These are phyloP conservation scores for Crocodylus rhombifer DNA, from an alignment of 2,797 vertebrate species.

Conservation along the genomic window DNA sequence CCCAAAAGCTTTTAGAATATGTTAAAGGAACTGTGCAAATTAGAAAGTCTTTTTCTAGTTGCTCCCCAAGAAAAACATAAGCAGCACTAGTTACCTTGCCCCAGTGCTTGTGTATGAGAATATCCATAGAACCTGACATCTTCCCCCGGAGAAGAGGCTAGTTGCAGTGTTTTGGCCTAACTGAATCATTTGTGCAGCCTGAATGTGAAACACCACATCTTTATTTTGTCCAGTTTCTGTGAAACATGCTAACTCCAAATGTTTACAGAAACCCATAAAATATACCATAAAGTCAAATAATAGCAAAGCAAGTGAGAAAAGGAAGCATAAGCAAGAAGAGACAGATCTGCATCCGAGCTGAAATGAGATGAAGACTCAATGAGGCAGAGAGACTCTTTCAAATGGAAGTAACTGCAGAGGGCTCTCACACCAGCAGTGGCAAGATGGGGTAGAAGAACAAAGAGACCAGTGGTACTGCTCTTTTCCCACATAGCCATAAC, in stretches of 20 bases:
- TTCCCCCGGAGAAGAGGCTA: neutral
- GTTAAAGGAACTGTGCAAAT: neutral
- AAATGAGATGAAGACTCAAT: neutral
- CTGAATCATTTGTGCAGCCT: neutral
- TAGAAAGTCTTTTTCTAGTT: neutral
- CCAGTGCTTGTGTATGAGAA: neutral
- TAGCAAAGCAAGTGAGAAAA: neutral
- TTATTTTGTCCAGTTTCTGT: neutral
- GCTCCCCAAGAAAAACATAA: neutral
- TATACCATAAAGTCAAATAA: neutral
- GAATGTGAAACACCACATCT: neutral
- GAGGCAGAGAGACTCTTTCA: neutral
- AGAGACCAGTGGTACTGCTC: neutral
- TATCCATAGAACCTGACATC: neutral
- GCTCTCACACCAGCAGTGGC: neutral
- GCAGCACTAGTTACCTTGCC: neutral
- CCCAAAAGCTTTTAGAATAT: neutral
- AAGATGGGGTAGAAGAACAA: neutral
- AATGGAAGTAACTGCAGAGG: neutral
- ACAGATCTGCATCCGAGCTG: neutral
- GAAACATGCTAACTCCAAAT: no score
- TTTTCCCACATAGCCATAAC: neutral
- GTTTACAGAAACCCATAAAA: neutral
- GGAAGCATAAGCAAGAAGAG: neutral
- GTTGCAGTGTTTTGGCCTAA: neutral